Base-by-base conservation (phyloP, 2,888 invertebrate species). In the Allacma fusca region DNA sequence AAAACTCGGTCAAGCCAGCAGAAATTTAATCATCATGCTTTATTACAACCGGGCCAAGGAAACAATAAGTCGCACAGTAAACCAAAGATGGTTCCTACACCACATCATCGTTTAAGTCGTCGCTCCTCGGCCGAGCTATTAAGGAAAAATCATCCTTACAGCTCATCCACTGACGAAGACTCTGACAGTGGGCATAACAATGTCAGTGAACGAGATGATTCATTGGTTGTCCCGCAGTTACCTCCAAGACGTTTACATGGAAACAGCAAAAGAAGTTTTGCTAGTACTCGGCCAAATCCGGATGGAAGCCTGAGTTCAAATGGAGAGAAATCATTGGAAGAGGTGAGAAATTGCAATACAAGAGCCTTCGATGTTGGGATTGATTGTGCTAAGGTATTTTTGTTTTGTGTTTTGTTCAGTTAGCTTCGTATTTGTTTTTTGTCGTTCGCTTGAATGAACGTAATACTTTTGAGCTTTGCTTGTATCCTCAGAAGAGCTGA, bases 111-210 rank as follows among this genome's bases (percentile, higher is more conserved):
- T 13, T 57, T 84, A 71, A 82, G 81, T 75, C 78, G 84, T 34
- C 80, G 84, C 21, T 84, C 84, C 0, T 83, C 84, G 5, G 83
- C 83, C 4, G 84, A 84, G 64, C 79, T 84, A 21, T 78, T 83
- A n/a, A 62, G 82, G 43, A 82, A 82, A 70, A 82, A 82, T 78
- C 83, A 84, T 80, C 84, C 84, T 1, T 83, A 83, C 68, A 81
- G 81, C 43, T 82, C 84, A 12, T 84, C 84, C 0, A 81, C 83
- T 0, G 83, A 83, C 72, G 84, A 84, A 74, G 84, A 84, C 28
- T 83, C 82, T 57, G 84, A 84, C 70, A 82, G 82, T 79, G 79
- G 79, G 43, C 78, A 78, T 64, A 75, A 69, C 29, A 77, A 77
- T 26, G 76, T 79, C 5, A 81, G 81, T 26, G 82, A 80, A n/a